These are phyloP conservation scores for Lordiphosa collinella DNA, from an alignment of 1,140 invertebrate species.

Conservation along the genomic window DNA sequence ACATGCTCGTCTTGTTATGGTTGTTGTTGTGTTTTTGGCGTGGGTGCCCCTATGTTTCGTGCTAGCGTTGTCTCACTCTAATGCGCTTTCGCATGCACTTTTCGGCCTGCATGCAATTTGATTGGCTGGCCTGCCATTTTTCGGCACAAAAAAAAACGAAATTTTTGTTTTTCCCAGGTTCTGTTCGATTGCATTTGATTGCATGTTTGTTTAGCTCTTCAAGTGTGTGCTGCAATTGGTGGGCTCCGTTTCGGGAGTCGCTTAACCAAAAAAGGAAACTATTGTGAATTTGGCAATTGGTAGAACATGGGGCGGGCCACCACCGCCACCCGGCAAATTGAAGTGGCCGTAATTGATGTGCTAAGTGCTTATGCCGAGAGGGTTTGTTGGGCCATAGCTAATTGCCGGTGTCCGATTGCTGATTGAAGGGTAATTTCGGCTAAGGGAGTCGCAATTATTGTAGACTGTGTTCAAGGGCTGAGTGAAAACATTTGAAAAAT, in stretches of 20 bases:
- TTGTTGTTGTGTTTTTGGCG: slow-evolving; percentile 49
- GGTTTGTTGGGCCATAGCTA: slow-evolving; percentile 36
- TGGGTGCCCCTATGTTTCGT: slow-evolving; percentile 66
- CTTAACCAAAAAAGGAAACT: slow-evolving; percentile 49
- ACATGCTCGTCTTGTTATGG: slow-evolving; percentile 13
- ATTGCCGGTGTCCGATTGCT: slow-evolving; percentile 52
- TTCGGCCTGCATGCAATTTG: slow-evolving; percentile 72
- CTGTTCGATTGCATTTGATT: slow-evolving; percentile 72
- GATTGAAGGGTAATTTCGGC: slow-evolving; percentile 50
- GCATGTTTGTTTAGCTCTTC: slow-evolving; percentile 59
- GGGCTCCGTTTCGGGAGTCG: slow-evolving; percentile 12
- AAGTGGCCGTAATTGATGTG: slow-evolving; percentile 50
- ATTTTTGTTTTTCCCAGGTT: slow-evolving; percentile 15
- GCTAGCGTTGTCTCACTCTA: slow-evolving; percentile 71
- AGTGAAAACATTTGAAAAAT: neutral
- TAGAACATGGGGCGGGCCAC: slow-evolving; percentile 13
- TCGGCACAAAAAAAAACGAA: slow-evolving; percentile 58
- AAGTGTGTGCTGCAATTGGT: slow-evolving; percentile 54
- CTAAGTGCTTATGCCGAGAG: slow-evolving; percentile 31
- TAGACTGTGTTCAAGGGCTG: neutral
- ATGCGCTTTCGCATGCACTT: slow-evolving; percentile 74
- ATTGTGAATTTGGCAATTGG: slow-evolving; percentile 35
- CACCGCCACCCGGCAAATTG: slow-evolving; percentile 10
- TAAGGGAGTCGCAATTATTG: slow-evolving; percentile 6
- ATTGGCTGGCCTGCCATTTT: slow-evolving; percentile 59